Base-by-base conservation (phyloP, 37 sponge, comb jelly and placozoan genomes). In the Lycopodina hypogea region DNA sequence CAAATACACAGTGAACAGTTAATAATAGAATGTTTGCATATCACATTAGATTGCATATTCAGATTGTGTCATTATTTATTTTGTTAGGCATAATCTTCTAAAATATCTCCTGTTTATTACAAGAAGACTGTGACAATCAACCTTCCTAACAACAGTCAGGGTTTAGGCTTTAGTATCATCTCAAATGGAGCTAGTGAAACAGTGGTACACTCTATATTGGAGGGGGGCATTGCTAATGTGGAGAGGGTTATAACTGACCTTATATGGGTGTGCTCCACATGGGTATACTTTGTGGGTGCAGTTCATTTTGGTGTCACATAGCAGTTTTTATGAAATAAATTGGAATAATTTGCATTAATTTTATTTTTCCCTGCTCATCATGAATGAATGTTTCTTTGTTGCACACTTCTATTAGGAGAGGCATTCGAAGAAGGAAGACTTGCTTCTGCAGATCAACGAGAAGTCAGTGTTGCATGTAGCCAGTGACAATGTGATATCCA, bases 391-490 rank as follows among this genome's bases (percentile, higher is more conserved):
- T n/a, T n/a, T n/a, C n/a, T n/a, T n/a, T n/a, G n/a, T n/a, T n/a
- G n/a, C n/a, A n/a, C n/a, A n/a, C n/a, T n/a, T n/a, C 42, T 32
- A 64, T 34, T 38, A 86, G 88, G 93, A 94, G 45, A 86, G 89
- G 2, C 81, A 86, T 4, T 76, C 91, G 57, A 60, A 42, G 24
- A 22, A 28, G 39, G 76, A 78, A 22, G 95, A 94, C 80, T 68
- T 73, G 56, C 72, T 94, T 56, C 76, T 94, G 7, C 80, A 87
- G 67, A 81, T 94, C 61, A 90, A 94, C 66, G 82, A 85, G 33
- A 58, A 79, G 50, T 76, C 67, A 52, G 88, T 81, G 4, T 37
- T 78, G 30, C 74, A 79, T 71, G 70, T 87, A 77, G 22, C 55
- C 35, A 62, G 59, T 32, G 70, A 83, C 19, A 81, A 82, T 22